Evolutionary conservation across 2,888 invertebrate genomes (phyloP).

Genomic region (Mythimna impura): DNA sequence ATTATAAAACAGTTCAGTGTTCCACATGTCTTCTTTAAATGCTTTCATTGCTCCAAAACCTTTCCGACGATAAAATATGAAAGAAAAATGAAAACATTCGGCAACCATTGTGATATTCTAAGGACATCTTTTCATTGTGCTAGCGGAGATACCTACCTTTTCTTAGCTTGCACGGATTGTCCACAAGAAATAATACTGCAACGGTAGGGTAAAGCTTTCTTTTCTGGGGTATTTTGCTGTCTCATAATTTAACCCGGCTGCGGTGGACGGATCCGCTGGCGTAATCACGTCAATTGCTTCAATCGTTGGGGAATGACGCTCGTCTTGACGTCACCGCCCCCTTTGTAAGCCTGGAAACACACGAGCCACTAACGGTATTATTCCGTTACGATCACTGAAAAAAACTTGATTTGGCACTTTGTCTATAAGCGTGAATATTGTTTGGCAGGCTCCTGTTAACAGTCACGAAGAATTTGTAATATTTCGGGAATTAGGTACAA

Average conservation of each 20-base stretch:
- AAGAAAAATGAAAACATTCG: slow-evolving; percentile 39
- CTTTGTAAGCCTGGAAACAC: slow-evolving; percentile 80
- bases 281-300: slow-evolving; percentile 88
- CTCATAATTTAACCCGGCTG: slow-evolving; percentile 47
- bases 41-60: slow-evolving; percentile 18
- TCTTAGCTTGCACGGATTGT: slow-evolving; percentile 29
- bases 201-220: slow-evolving; percentile 37
- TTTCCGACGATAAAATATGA: slow-evolving; percentile 16
- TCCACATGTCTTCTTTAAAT: slow-evolving; percentile 15
- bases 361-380: slow-evolving; percentile 77
- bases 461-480: slow-evolving; percentile 10
- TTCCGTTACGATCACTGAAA: slow-evolving; percentile 73
- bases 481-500: slow-evolving; percentile 2
- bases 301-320: slow-evolving; percentile 84
- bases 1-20: not conserved
- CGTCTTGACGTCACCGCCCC: slow-evolving; percentile 84
- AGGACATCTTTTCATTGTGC: slow-evolving; percentile 37
- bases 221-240: slow-evolving; percentile 42
- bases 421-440: slow-evolving; percentile 27
- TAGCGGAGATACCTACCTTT: slow-evolving; percentile 19
- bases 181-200: slow-evolving; percentile 34
- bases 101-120: slow-evolving; percentile 38
- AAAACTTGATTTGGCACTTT: slow-evolving; percentile 50
- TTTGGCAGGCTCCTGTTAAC: slow-evolving; percentile 17
- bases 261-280: slow-evolving; percentile 66